phyloP scores from a whole-genome alignment of 2,888 invertebrate species.

The Tetanocera ferruginea region DNA sequence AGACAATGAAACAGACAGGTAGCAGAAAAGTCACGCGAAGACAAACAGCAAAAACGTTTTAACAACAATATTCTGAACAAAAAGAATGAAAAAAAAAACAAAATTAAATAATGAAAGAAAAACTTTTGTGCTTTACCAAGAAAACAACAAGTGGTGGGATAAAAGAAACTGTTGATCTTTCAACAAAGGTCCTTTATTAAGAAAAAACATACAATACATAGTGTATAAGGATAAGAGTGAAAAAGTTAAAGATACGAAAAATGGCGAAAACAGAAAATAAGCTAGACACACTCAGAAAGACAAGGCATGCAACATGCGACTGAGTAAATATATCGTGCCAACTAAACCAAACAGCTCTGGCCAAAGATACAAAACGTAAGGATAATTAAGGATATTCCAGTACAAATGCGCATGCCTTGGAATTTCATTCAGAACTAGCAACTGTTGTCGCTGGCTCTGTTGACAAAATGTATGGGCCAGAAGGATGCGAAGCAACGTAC shows the following conservation, averaged over 20 bases:
- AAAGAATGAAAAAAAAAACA: no score
- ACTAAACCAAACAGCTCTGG: slow-evolving; percentile 42
- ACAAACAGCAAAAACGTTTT: neutral
- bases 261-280: neutral
- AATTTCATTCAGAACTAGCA: slow-evolving; percentile 54
- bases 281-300: neutral
- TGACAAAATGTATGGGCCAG: neutral
- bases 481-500: neutral
- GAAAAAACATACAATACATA: neutral
- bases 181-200: neutral
- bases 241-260: neutral
- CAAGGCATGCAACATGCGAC: slow-evolving; percentile 46
- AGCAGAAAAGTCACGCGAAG: no score
- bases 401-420: slow-evolving; percentile 49
- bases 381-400: slow-evolving; percentile 28
- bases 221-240: neutral
- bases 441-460: neutral
- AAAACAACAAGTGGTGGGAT: neutral
- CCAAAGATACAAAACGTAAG: neutral
- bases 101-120: neutral
- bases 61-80: no score
- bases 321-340: slow-evolving; percentile 27
- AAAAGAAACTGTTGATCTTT: neutral
- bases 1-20: neutral
- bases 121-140: neutral